Evolutionary conservation across 1,140 invertebrate species (phyloP).

Genomic region (Drosophila saltans): DNA sequence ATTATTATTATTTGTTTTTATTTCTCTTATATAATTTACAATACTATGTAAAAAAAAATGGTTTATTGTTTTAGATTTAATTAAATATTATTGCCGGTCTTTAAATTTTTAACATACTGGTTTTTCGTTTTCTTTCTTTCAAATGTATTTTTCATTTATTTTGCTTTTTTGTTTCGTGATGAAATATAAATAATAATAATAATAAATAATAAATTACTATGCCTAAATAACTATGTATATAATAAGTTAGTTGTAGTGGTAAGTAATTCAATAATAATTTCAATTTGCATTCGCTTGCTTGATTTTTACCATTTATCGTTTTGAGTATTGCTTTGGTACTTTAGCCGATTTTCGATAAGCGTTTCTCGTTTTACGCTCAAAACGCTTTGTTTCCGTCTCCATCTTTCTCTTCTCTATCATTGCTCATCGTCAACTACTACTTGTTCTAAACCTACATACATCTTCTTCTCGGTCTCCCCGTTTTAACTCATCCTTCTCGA

Average conservation of each 20-base stretch:
- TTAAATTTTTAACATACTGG: conserved; percentile 52
- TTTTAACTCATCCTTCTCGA: no score
- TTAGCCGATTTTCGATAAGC: conserved; percentile 78
- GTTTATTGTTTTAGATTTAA: conserved; percentile 29
- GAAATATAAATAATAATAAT: conserved; percentile 36
- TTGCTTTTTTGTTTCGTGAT: background rate
- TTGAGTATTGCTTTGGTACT: conserved; percentile 83
- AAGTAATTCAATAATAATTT: conserved; percentile 71
- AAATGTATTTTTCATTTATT: no score
- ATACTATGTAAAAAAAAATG: conserved; percentile 80
- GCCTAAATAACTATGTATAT: no score
- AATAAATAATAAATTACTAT: conserved; percentile 59
- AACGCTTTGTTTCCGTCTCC: conserved; percentile 37
- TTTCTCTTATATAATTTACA: conserved; percentile 36
- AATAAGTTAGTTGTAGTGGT: conserved; percentile 49
- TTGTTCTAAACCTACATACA: conserved; percentile 23
- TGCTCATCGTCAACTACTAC: background rate
- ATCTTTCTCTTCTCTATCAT: no score
- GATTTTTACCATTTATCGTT: conserved; percentile 47
- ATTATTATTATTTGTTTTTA: background rate
- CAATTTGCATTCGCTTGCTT: conserved; percentile 54
- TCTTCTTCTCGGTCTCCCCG: background rate
- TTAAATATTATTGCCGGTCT: conserved; percentile 77
- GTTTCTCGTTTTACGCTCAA: conserved; percentile 57
- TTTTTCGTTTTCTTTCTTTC: conserved; percentile 14